Conservation (phyloP, 2,888 invertebrate genomes). For the Odontothrips loti region DNA sequence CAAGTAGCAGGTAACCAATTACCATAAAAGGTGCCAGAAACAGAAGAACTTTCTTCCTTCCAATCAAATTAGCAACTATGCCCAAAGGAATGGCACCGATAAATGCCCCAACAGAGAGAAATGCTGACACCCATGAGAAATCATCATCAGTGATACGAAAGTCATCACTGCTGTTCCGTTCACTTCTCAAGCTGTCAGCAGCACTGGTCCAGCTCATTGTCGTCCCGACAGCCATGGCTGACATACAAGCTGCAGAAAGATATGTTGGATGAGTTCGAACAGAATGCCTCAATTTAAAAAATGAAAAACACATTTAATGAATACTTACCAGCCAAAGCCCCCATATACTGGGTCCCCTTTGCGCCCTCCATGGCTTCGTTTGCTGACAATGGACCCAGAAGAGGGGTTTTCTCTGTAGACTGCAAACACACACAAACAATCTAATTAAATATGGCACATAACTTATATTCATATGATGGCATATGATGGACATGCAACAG, state of each 20-base stretch:
- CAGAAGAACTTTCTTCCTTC: constrained; percentile 65
- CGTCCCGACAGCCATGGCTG: neutral
- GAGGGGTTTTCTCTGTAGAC: neutral
- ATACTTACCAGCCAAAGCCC: constrained; percentile 57
- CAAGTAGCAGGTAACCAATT: constrained; percentile 66
- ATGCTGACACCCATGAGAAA: constrained; percentile 66
- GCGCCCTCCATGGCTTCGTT: constrained; percentile 42
- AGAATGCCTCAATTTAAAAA: too few relatives aligned
- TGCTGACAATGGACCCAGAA: neutral
- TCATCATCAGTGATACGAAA: constrained; percentile 47
- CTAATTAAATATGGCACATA: neutral
- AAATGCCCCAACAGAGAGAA: constrained; percentile 66
- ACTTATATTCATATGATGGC: too few relatives aligned
- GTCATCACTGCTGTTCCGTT: neutral
- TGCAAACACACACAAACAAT: neutral
- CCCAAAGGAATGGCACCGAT: constrained; percentile 69
- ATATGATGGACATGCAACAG: neutral
- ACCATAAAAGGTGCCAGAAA: constrained; percentile 62
- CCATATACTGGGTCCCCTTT: constrained; percentile 61
- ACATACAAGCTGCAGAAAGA: neutral
- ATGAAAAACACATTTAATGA: neutral
- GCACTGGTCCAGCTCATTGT: constrained; percentile 3
- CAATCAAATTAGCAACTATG: constrained; percentile 59
- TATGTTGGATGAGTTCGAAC: neutral
- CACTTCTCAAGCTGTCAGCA: neutral